Evolutionary conservation across 2,113 vertebrate species (phyloP).

Genomic region (Theropithecus gelada): DNA sequence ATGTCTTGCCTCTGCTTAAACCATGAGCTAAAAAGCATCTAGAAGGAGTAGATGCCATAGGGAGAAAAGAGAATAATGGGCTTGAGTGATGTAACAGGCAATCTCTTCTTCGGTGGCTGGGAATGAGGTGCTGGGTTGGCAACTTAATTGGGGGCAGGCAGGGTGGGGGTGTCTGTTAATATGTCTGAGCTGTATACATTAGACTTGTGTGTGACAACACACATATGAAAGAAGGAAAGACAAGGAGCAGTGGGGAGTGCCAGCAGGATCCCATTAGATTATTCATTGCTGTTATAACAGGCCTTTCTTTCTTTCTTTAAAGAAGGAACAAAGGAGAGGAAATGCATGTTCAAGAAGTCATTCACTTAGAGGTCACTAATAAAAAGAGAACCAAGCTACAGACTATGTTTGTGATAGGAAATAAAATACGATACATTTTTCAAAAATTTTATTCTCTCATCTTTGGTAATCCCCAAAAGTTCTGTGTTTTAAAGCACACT

Average conservation of each 20-base stretch:
- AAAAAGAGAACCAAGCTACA: background rate
- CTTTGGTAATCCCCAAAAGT: background rate
- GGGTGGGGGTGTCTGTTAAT: constrained; percentile 21
- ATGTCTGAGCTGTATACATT: constrained; percentile 34
- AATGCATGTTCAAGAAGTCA: background rate
- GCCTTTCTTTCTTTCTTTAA: constrained; percentile 47
- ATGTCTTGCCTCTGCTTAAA: constrained; percentile 35
- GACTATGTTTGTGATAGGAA: background rate
- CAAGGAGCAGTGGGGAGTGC: constrained; percentile 31
- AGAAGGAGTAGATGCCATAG: background rate
- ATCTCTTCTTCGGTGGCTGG: background rate
- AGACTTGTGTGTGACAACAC: constrained; percentile 50
- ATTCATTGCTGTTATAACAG: constrained; percentile 33
- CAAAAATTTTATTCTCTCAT: background rate
- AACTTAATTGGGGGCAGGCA: constrained; percentile 53
- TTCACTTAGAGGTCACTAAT: constrained; percentile 35
- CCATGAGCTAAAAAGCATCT: constrained; percentile 45
- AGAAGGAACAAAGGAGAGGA: constrained; percentile 27
- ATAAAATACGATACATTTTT: background rate
- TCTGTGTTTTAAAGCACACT: background rate
- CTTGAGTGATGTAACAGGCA: constrained; percentile 26
- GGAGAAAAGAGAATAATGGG: background rate
- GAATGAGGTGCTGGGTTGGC: background rate
- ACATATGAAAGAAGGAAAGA: constrained; percentile 15
- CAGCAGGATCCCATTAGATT: constrained; percentile 54